Conservation (phyloP, 2,797 vertebrate genomes). For the Channallabes apus region DNA sequence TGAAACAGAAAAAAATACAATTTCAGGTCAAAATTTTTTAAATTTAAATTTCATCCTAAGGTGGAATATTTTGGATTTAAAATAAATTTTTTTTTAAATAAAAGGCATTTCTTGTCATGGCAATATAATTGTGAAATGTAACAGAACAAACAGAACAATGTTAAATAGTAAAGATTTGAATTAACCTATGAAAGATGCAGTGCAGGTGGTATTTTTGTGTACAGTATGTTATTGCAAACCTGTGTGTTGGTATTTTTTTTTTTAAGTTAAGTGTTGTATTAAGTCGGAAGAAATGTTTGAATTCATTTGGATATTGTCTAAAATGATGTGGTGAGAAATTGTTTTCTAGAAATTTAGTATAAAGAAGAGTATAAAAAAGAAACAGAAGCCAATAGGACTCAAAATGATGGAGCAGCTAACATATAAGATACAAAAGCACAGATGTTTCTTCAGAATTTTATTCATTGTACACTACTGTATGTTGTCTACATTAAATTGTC, state of each 20-base stretch:
- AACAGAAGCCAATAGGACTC: not conserved
- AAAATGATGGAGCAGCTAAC: not conserved
- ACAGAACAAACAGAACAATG: not conserved
- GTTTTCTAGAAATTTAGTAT: not conserved
- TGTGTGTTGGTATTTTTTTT: not conserved
- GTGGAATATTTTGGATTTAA: not conserved
- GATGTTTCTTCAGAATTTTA: not conserved
- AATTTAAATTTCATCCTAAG: not conserved
- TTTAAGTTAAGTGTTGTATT: too few species aligned
- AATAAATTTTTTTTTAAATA: not conserved
- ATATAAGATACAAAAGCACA: not conserved
- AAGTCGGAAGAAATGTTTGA: not conserved
- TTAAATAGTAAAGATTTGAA: not conserved
- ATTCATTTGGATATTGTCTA: not conserved
- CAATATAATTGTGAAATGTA: not conserved
- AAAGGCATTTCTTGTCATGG: not conserved
- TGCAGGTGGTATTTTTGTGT: not conserved
- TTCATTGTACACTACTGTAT: not conserved
- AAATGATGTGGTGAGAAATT: not conserved
- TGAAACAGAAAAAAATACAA: not conserved
- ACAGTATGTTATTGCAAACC: not conserved
- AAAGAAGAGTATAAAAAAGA: not conserved
- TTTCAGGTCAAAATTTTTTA: not conserved
- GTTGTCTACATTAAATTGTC: not conserved
- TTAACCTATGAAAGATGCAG: not conserved